These are phyloP conservation scores for Heterohyrax brucei DNA, from an alignment of 2,797 vertebrate genomes.

Conservation along the genomic window DNA sequence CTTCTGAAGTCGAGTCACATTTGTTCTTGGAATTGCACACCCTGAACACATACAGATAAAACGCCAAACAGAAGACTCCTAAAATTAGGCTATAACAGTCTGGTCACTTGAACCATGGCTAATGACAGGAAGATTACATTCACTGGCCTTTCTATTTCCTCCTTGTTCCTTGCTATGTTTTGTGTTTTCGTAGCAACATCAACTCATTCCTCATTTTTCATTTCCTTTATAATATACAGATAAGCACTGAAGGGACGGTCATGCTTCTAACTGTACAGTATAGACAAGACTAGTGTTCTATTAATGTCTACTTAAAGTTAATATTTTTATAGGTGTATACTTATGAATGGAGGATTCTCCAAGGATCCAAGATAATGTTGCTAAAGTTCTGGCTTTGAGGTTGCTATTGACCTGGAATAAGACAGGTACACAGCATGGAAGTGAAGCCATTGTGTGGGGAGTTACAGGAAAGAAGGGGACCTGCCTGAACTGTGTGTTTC, in stretches of 20 bases:
- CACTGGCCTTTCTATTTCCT: conserved; percentile 63
- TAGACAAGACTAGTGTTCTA: neutral
- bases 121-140: conserved; percentile 33
- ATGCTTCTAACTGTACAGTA: neutral
- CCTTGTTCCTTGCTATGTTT: conserved; percentile 56
- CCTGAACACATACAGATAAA: conserved; percentile 64
- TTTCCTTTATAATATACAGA: neutral
- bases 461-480: neutral
- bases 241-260: neutral
- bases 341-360: conserved; percentile 9
- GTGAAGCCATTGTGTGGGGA: neutral
- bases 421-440: neutral
- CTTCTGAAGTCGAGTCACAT: conserved; percentile 85
- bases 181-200: conserved; percentile 25
- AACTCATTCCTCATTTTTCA: neutral
- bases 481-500: neutral
- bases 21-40: conserved; percentile 81
- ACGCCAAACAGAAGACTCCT: conserved; percentile 61
- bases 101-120: conserved; percentile 70
- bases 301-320: neutral
- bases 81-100: conserved; percentile 72
- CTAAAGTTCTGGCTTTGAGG: neutral
- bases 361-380: conserved; percentile 9
- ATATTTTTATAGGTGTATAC: neutral
- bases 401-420: conserved; percentile 18